Base-by-base conservation (phyloP, 2,888 invertebrate species). In the Carterocephalus palaemon region DNA sequence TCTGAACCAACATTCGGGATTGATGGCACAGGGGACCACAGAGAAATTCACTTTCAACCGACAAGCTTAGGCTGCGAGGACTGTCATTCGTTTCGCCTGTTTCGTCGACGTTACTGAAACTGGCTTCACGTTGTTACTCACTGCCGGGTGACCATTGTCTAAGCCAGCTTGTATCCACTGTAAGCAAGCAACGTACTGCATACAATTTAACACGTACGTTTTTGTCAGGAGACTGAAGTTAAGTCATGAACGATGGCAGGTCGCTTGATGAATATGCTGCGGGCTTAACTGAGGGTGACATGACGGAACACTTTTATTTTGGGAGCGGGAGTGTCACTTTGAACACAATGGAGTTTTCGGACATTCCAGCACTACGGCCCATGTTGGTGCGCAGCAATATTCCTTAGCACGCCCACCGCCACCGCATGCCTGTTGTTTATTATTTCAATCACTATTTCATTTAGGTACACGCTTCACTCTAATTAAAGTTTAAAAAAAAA, bases 191-290 rank as follows among this genome's bases (percentile, higher is more conserved):
- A 9, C 16, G 24, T 4, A 31, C 8, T 17, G 31, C 15, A 13
- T 16, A 9, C 2, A 9, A 8, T 9, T 9, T 9, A 16, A 24
- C n/a, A n/a, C 7, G 9, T 36, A 24, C 13, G 29, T 23, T 36
- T 23, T 15, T 13, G 15, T 36, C 15, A 7, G 23, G 3, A 13
- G 3, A 9, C 7, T 9, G 17, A 24, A n/a, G 36, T 26, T 17
- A 26, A 12, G 37, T 37, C 37, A 37, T 26, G 10, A 26, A 26
- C 17, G 37, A 37, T 37, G 26, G n/a, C 17, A 12, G 37, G 12
- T 26, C 37, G 12, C 26, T 26, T 24, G 37, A 37, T 26, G 37
- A 37, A 37, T 37, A 17, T 12, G 17, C 17, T 38, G 38, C 26
- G 19, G 26, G 37, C 10, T 28, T 19, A 26, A 17, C 37, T 10